Conservation (phyloP, 2,113 vertebrate genomes). For the Gymnorhina tibicen region DNA sequence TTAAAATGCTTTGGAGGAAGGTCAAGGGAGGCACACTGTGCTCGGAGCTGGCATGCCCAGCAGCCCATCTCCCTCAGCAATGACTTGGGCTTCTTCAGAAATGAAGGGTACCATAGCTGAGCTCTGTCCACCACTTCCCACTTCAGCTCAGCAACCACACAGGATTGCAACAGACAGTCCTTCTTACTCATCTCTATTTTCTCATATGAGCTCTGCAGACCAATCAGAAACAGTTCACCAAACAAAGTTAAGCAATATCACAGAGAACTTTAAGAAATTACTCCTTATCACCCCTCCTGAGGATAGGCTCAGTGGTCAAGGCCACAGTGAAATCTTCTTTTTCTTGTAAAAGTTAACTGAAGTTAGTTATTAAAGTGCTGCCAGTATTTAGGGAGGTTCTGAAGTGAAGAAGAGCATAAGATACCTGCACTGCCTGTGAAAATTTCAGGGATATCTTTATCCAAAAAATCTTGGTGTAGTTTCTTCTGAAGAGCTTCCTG, state of each 20-base stretch:
- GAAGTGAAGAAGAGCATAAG: slow-evolving; percentile 8
- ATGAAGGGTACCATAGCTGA: not conserved
- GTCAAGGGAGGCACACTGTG: not conserved
- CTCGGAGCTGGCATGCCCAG: not conserved
- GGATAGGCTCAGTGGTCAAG: slow-evolving; percentile 76
- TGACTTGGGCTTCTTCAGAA: not conserved
- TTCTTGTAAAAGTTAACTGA: slow-evolving; percentile 84
- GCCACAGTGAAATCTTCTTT: slow-evolving; percentile 74
- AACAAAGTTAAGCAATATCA: slow-evolving; percentile 60
- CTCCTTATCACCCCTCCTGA: slow-evolving; percentile 69
- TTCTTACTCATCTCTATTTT: slow-evolving; percentile 32
- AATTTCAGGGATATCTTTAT: slow-evolving; percentile 2
- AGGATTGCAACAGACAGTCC: slow-evolving; percentile 18
- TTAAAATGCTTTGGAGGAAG: not conserved
- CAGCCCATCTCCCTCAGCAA: not conserved
- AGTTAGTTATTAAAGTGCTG: slow-evolving; percentile 81
- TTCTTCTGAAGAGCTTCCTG: not conserved
- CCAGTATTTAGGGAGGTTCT: slow-evolving; percentile 61
- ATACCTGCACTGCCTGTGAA: not conserved
- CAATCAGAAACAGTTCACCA: slow-evolving; percentile 43
- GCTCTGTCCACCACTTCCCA: not conserved
- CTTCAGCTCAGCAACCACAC: not conserved
- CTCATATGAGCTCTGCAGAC: slow-evolving; percentile 37
- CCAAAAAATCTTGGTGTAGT: not conserved
- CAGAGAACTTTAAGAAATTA: slow-evolving; percentile 68